Percentiles rank a stretch among this genome's conserved stretches.
Conservation (phyloP, 2,113 vertebrate species). For the Isichthys henryi region DNA sequence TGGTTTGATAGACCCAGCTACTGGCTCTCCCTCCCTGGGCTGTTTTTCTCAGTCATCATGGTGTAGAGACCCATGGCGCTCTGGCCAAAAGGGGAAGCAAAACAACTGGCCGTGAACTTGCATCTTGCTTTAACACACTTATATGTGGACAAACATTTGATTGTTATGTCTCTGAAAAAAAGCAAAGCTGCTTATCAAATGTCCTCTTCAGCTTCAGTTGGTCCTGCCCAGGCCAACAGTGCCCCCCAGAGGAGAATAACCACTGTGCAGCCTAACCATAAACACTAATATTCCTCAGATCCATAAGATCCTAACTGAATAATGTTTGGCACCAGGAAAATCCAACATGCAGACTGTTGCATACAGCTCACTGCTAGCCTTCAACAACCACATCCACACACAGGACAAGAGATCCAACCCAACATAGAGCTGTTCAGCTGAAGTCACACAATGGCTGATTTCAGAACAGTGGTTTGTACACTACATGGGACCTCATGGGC, state of each 20-base stretch:
- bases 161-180: neutral
- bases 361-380: neutral
- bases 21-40: neutral
- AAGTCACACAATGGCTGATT: neutral
- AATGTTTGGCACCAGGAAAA: slow-evolving; percentile 1
- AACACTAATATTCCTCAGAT: neutral
- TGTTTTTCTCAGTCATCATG: neutral
- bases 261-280: neutral
- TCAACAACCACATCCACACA: neutral
- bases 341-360: neutral
- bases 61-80: neutral
- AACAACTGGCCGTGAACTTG: neutral
- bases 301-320: neutral
- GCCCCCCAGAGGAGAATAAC: neutral
- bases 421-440: neutral
- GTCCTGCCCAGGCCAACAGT: neutral
- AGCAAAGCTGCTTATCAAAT: neutral
- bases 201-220: neutral
- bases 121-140: neutral
- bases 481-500: neutral
- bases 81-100: neutral
- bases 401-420: neutral
- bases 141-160: neutral
- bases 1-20: neutral
- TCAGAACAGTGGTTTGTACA: neutral